These are phyloP conservation scores for Lycia hirtaria DNA, from an alignment of 2,888 invertebrate genomes.

Conservation along the genomic window DNA sequence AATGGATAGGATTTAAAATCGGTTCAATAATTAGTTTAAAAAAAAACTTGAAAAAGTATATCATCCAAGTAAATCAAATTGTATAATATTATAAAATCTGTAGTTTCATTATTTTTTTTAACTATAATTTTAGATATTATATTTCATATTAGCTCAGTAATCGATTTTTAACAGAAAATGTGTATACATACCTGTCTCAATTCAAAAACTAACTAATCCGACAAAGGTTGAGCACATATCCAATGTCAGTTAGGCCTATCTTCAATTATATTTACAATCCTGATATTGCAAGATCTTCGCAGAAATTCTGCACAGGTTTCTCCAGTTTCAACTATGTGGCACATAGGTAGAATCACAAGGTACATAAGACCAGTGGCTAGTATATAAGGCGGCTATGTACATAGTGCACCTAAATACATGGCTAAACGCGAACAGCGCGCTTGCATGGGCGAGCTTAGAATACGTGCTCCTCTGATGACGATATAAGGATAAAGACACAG, in stretches of 20 bases:
- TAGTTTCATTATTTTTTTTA: no score
- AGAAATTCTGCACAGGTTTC: conserved; percentile 26
- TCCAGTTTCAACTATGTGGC: conserved; percentile 25
- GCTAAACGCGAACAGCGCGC: conserved; percentile 65
- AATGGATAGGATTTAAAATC: no score
- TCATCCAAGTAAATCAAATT: no score
- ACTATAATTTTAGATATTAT: no score
- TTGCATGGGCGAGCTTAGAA: conserved; percentile 71
- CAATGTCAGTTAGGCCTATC: not conserved
- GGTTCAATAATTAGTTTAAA: no score
- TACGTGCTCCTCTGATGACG: conserved; percentile 74
- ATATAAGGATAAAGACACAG: conserved; percentile 42
- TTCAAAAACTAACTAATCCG: no score
- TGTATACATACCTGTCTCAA: no score
- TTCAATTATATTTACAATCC: conserved; percentile 13
- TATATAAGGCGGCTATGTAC: conserved; percentile 42
- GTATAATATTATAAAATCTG: no score
- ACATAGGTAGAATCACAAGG: conserved; percentile 28
- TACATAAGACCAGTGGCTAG: conserved; percentile 33
- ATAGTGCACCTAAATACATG: conserved; percentile 45
- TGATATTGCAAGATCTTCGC: conserved; percentile 17
- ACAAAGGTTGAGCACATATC: not conserved
- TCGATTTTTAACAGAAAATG: no score
- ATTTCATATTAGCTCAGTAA: no score
- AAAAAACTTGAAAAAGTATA: no score